Evolutionary conservation across 2,888 invertebrate genomes (phyloP).

Genomic region (Heliconius ethilla): DNA sequence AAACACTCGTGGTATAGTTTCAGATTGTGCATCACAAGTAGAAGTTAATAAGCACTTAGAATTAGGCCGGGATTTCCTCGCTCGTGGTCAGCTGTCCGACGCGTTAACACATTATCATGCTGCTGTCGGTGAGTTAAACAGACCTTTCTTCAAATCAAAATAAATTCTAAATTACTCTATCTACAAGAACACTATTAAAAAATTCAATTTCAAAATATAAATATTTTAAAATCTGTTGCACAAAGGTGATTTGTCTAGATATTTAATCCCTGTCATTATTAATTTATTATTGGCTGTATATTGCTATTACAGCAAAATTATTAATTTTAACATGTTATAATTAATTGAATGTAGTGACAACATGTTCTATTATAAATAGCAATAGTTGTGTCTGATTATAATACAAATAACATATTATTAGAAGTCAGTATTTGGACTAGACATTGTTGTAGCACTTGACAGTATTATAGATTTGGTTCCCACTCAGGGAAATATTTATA

Average conservation of each 20-base stretch:
- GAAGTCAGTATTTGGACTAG: too few relatives aligned
- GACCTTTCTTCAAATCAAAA: background rate
- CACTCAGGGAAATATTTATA: too few relatives aligned
- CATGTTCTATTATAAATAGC: background rate
- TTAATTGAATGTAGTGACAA: background rate
- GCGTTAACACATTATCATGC: constrained; percentile 98
- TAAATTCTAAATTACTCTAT: background rate
- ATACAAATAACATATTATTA: too few relatives aligned
- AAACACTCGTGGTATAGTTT: constrained; percentile 70
- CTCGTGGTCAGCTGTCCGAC: constrained; percentile 96
- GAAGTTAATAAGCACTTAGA: constrained; percentile 97
- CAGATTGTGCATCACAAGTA: constrained; percentile 85
- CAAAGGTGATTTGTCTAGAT: background rate
- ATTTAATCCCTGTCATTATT: constrained; percentile 28
- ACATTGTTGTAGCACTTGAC: too few relatives aligned
- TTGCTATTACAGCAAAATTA: background rate
- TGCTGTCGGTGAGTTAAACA: constrained; percentile 90
- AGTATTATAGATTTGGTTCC: too few relatives aligned
- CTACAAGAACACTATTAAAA: background rate
- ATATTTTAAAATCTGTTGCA: background rate
- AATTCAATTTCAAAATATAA: background rate
- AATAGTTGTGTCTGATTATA: too few relatives aligned
- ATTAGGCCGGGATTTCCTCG: constrained; percentile 94
- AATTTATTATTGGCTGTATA: constrained; percentile 27
- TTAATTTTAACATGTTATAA: background rate